Evolutionary conservation across 2,888 invertebrate species (phyloP), one percentile per base, ranked within the genome.

Genomic region (Synanthedon myopaeformis): DNA sequence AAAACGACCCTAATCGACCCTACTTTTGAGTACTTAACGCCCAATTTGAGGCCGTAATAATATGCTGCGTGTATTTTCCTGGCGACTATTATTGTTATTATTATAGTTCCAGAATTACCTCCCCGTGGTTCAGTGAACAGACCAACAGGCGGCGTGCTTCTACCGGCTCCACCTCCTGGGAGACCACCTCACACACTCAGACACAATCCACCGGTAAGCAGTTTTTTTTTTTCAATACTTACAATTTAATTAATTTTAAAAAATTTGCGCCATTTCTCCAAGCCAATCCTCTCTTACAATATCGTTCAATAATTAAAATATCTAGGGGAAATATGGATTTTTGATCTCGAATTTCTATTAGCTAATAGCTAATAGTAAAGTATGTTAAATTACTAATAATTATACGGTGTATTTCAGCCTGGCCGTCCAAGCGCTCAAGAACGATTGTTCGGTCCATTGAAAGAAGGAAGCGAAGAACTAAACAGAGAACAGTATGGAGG

Each of bases 121-220:
- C 96, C 96, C 1, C 90, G 95, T 54, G 91, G 96, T 19, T 93
- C 95, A 0, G 93, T 91, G 55, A 91, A 89, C 3, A 94, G 96
- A 69, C 96, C 96, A 4, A 91, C 94, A 0, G 90, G 91, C 8
- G 90, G 91, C 0, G 89, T 89, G 53, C 71, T 89, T 50, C 73
- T 81, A 55, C 85, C 87, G 0, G 86, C 80, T 41, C 82, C 86
- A 8, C 82, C 87, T 12, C 86, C 86, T 10, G 76, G 70, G 0
- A 61, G 85, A 11, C 85, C 83, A 12, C 80, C 83, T 19, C 82
- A 79, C 54, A 63, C 73, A 0, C 69, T 86, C 2, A 63, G 85
- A 41, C 86, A 83, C 51, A 82, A 80, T 54, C 76, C 79, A 61
- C 53, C 70, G 42, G 82, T 84, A 60, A 79, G 72, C 74, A 53